Evolutionary conservation across 2,888 invertebrate genomes (phyloP), one percentile per base, ranked within the genome.

Genomic region (Molanna angustata): DNA sequence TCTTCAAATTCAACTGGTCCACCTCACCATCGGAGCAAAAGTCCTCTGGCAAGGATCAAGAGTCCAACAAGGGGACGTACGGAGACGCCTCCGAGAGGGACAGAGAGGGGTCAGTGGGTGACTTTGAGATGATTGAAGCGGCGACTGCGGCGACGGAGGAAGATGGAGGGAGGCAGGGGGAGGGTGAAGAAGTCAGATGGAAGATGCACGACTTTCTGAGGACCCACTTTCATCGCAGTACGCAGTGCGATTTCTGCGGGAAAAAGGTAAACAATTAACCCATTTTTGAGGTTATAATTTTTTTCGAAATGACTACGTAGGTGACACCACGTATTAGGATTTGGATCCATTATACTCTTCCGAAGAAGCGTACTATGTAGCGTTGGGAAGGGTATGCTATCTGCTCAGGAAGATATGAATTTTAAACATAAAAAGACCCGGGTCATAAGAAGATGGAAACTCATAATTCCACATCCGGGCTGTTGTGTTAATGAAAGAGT

Each of bases 171-270:
- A 52, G 49, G 53, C 22, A 55, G 48, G 21, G 31, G 13, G 27
- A 37, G 19, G 14, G 61, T 59, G 44, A 64, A 62, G 21, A 60
- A 64, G 32, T 60, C 7, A 63, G 69, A 47, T 67, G 73, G 1
- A 69, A 75, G 14, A 66, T 73, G 41, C 90, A 89, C 65, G 89
- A 90, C 68, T 94, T 95, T 65, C 82, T 91, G 49, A 79, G 91
- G 49, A 92, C 91, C 2, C 93, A 94, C 69, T 94, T 95, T 67
- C 86, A 90, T 66, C 80, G 90, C 50, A 89, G 90, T 0, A 93
- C 94, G 2, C 90, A 90, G 66, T 95, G 95, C 67, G 90, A 93
- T 68, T 94, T 93, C 69, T 95, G 95, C 73, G 88, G 90, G 55
- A 94, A 93, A 67, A 95, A 95, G 84, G 91, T 89, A 19, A 3